phyloP scores from a whole-genome alignment of 2,797 vertebrate species.

The Poliocrania exsul region DNA sequence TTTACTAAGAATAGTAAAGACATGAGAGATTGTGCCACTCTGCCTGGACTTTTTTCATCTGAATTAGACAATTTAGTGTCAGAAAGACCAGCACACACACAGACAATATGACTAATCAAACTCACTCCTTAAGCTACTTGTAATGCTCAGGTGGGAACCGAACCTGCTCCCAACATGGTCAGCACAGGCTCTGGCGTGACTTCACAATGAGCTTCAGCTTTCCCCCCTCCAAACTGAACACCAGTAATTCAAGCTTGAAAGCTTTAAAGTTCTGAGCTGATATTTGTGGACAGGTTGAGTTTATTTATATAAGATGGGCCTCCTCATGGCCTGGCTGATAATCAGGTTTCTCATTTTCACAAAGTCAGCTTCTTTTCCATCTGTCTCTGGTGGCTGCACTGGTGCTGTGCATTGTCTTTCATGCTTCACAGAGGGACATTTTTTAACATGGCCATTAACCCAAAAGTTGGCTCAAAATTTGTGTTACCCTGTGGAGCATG shows the following conservation, averaged over 20 bases:
- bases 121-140: too few relatives aligned
- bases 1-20: background rate
- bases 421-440: background rate
- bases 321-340: background rate
- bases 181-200: background rate
- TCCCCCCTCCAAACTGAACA: background rate
- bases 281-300: background rate
- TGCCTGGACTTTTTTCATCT: background rate
- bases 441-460: background rate
- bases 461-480: background rate
- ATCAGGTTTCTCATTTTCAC: background rate
- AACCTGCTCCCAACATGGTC: background rate
- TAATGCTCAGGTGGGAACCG: background rate
- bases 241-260: background rate
- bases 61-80: background rate
- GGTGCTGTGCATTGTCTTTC: background rate
- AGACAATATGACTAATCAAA: background rate
- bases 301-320: background rate
- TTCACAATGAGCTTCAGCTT: background rate
- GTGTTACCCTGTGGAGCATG: background rate
- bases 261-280: background rate
- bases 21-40: background rate
- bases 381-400: background rate
- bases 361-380: background rate
- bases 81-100: rapidly evolving